Conservation (phyloP, 2,113 vertebrate genomes). For the Gnathonemus echidnorhynchus region DNA sequence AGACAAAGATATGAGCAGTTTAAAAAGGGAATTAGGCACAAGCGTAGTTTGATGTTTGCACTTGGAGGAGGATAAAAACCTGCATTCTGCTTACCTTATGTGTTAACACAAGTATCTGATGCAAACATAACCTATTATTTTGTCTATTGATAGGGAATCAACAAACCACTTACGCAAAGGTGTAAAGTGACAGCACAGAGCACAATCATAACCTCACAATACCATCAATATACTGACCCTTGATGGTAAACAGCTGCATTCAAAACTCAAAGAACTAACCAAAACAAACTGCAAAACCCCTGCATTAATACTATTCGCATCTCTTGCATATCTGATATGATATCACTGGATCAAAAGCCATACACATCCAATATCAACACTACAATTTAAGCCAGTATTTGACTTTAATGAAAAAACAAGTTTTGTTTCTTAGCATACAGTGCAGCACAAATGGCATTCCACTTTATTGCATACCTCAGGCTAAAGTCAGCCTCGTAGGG, state of each 20-base stretch:
- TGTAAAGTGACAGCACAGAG: background rate
- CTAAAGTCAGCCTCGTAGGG: too few species aligned
- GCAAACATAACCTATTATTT: background rate
- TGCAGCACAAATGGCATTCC: too few species aligned
- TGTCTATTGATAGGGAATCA: background rate
- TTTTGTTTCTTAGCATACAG: too few species aligned
- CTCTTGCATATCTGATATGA: background rate
- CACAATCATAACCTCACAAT: too few species aligned
- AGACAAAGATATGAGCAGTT: background rate
- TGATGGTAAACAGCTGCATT: too few species aligned
- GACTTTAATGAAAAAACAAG: background rate
- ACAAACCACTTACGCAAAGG: background rate
- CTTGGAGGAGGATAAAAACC: background rate
- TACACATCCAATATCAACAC: background rate
- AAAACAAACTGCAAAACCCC: too few species aligned
- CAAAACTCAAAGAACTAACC: too few species aligned
- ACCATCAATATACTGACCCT: too few species aligned
- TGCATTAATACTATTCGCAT: background rate
- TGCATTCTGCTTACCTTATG: background rate
- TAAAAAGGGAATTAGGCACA: background rate
- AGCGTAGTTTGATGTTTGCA: background rate
- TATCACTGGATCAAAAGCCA: background rate
- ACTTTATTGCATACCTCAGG: too few species aligned
- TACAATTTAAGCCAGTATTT: background rate
- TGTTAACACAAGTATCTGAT: background rate